Conservation (phyloP, 2,797 vertebrate genomes). For the Pantherophis vulpinus region DNA sequence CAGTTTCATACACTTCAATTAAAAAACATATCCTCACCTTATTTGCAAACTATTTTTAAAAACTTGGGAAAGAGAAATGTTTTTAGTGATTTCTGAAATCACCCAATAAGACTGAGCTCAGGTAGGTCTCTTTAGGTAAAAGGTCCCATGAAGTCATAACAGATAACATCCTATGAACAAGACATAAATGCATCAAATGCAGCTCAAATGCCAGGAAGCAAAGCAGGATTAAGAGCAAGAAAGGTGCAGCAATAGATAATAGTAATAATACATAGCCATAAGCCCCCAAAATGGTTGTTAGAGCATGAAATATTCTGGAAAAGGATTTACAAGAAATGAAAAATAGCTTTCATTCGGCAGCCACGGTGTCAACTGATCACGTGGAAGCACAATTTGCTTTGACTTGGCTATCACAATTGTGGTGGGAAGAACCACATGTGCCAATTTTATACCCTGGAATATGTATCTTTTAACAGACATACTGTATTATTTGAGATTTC, state of each 20-base stretch:
- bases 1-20: background rate
- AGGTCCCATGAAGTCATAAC: background rate
- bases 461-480: background rate
- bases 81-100: background rate
- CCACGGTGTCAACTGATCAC: background rate
- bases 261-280: background rate
- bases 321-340: background rate
- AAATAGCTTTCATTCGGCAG: background rate
- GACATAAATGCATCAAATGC: background rate
- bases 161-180: background rate
- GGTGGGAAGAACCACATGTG: background rate
- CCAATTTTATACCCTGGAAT: background rate
- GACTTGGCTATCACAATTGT: background rate
- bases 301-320: background rate
- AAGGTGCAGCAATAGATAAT: background rate
- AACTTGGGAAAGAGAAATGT: background rate
- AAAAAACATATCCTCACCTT: too few relatives aligned
- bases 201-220: too few relatives aligned
- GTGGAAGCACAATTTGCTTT: background rate
- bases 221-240: background rate
- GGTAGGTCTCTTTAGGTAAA: background rate
- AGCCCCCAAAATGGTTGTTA: background rate
- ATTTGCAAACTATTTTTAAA: background rate
- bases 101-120: background rate
- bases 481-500: background rate